Evolutionary conservation across 1,140 invertebrate genomes (phyloP), one percentile per base, ranked within the genome.

Genomic region (Drosophila carrolli): DNA sequence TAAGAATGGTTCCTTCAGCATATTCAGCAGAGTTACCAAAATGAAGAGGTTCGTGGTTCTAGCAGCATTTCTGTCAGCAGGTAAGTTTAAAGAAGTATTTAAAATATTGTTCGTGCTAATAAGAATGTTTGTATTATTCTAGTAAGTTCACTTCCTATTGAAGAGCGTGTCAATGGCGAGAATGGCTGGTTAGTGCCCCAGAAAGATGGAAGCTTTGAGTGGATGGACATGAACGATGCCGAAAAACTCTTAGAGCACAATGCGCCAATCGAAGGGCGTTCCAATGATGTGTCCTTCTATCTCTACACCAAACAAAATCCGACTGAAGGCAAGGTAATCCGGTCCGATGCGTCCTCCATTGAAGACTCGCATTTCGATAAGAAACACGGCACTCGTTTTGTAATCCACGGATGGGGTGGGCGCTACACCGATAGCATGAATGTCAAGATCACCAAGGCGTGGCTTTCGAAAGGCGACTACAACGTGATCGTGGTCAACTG

Each of bases 401-500:
- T 82, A 1, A 91, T 91, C 44, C 90, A 92, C 40, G 90, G 88
- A 47, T 91, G 81, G 81, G 63, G 70, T 9, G 35, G 80, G 9
- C 62, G 56, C 19, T 54, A 75, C 41, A 54, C 53, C 0, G 67
- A 75, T 14, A n/a, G 46, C 4, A 75, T 78, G 50, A 90, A 78
- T 11, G 61, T 19, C 13, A 38, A 62, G 32, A 78, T 81, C n/a
- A 77, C 91, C 76, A 62, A 86, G 77, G 93, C 93, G 1, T 94
- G 93, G 81, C 75, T 94, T 0, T 90, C 78, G 0, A 75, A 74
- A 0, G 91, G 85, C 4, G 93, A 94, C 32, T 91, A 89, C 11
- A 95, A 95, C 48, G 91, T 95, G 0, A 94, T 95, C 13, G 83
- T 93, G 0, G 92, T 95, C 0, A 94, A 95, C 61, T 95, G 94